phyloP scores from a whole-genome alignment of 2,797 vertebrate species.

The Hydrophis major region DNA sequence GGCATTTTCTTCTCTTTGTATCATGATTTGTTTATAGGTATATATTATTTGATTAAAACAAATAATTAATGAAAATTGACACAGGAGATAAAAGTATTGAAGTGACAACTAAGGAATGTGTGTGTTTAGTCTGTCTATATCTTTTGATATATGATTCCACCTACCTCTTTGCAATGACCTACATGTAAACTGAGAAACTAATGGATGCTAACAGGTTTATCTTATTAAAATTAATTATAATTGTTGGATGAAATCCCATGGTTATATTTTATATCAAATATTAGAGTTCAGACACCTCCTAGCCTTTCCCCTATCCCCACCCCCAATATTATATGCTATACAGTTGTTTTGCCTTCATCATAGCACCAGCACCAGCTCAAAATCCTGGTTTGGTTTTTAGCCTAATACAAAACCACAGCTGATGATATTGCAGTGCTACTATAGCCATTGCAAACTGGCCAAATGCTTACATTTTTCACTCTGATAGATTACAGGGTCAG shows the following conservation, averaged over 20 bases:
- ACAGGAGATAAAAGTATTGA: background rate
- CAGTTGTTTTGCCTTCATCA: background rate
- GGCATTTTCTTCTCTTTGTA: background rate
- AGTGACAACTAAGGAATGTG: background rate
- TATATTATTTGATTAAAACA: slow-evolving; percentile 45
- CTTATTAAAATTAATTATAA: background rate
- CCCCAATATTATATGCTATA: background rate
- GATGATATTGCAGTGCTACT: background rate
- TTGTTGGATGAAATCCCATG: background rate
- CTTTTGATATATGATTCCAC: slow-evolving; percentile 6
- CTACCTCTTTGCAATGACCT: background rate
- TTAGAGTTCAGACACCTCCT: too few species aligned
- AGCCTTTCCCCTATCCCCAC: background rate
- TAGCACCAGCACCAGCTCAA: background rate
- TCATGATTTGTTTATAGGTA: slow-evolving; percentile 15
- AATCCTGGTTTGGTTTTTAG: background rate
- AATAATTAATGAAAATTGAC: background rate
- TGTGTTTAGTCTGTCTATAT: background rate
- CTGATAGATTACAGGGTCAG: background rate
- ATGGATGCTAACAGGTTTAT: background rate
- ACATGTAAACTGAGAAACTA: background rate
- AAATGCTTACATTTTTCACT: background rate
- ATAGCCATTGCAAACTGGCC: background rate
- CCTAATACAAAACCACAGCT: background rate
- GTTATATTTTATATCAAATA: background rate